Percentiles rank a stretch among this genome's conserved stretches.
Evolutionary conservation across 2,113 vertebrate genomes (phyloP).

Genomic region (Lophura nycthemera): DNA sequence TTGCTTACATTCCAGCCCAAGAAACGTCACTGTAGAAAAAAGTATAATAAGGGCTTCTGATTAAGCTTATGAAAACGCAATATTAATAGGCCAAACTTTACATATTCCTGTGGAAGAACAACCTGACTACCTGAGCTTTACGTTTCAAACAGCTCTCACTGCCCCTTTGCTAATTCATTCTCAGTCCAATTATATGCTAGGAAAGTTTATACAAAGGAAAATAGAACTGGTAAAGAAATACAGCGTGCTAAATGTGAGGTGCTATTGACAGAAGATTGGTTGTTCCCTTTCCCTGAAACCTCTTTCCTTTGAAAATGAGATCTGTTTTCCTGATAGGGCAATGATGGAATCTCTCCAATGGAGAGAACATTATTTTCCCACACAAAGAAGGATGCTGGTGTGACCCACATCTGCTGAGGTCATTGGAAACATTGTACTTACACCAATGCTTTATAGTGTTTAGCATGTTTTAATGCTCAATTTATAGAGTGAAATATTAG

Average conservation of each 20-base stretch:
- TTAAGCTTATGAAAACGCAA: background rate
- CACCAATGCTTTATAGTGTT: background rate
- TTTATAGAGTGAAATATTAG: background rate
- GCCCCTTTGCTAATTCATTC: background rate
- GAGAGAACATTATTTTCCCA: background rate
- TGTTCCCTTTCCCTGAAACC: background rate
- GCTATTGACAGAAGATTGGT: background rate
- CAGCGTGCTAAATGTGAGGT: background rate
- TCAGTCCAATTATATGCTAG: background rate
- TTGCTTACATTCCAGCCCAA: background rate
- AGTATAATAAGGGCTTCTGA: background rate
- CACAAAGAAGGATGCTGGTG: background rate
- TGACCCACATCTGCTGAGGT: background rate
- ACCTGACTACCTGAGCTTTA: background rate
- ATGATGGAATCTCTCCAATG: background rate
- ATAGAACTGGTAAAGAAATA: background rate
- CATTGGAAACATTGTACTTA: background rate
- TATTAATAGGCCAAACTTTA: background rate
- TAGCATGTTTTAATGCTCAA: background rate
- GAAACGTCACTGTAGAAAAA: background rate
- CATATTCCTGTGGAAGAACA: background rate
- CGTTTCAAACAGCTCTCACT: background rate
- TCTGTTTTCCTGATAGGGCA: background rate
- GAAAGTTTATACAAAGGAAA: background rate
- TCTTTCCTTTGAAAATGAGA: background rate